These are phyloP conservation scores for Tetragnatha montana DNA, from an alignment of 2,888 invertebrate genomes.

Conservation along the genomic window DNA sequence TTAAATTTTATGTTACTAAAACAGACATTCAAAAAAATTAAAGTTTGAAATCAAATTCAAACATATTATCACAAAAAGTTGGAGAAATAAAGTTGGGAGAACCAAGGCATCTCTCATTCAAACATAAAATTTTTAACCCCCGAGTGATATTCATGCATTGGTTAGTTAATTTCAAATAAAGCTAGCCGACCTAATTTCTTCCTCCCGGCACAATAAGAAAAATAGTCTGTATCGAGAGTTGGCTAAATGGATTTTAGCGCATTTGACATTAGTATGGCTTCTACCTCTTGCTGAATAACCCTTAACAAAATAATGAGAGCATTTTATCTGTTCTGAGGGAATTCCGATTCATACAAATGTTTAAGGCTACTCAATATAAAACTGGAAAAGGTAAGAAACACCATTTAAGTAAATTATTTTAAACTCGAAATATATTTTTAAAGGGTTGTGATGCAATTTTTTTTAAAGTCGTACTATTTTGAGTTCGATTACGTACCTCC, in stretches of 20 bases:
- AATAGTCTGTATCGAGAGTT: not conserved
- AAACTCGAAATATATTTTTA: too few species aligned
- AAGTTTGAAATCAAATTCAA: too few species aligned
- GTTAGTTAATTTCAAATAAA: conserved; percentile 4
- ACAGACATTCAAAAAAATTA: too few species aligned
- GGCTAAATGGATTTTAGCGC: conserved; percentile 54
- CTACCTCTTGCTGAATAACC: conserved; percentile 44
- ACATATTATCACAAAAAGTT: too few species aligned
- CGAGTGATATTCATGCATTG: not conserved
- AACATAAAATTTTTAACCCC: too few species aligned
- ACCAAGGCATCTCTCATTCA: too few species aligned
- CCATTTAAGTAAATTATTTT: too few species aligned
- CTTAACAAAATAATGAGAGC: conserved; percentile 19
- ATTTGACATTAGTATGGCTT: conserved; percentile 42
- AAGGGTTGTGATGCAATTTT: too few species aligned
- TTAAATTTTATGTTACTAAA: too few species aligned
- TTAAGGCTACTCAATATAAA: not conserved
- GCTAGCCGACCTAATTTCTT: conserved; percentile 9
- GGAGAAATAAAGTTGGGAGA: too few species aligned
- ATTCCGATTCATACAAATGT: not conserved
- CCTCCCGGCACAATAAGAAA: not conserved
- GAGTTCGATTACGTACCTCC: too few species aligned
- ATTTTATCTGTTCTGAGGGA: conserved; percentile 18
- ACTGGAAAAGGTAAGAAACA: conserved; percentile 1
- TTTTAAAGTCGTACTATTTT: too few species aligned